phyloP scores from a whole-genome alignment of 2,113 vertebrate species.

The Panurus biarmicus region DNA sequence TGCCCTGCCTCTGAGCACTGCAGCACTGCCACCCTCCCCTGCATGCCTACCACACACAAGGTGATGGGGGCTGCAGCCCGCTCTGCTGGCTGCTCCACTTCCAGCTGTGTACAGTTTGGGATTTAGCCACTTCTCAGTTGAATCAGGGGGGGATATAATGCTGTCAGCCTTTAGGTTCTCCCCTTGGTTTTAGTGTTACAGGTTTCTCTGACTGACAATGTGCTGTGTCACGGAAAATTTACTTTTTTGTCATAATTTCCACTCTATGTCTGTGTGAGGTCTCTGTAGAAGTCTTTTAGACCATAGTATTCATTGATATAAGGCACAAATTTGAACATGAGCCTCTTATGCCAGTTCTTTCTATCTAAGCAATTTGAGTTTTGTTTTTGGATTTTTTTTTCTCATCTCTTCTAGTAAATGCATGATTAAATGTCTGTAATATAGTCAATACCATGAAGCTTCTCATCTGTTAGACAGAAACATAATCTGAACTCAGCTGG shows the following conservation, averaged over 20 bases:
- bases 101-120: fast-evolving
- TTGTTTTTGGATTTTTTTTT: neutral
- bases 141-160: neutral
- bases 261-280: neutral
- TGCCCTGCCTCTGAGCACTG: neutral
- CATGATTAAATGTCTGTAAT: constrained; percentile 18
- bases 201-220: neutral
- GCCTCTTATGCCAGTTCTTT: neutral
- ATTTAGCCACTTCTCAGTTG: neutral
- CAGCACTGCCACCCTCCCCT: neutral
- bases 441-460: constrained; percentile 5
- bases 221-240: neutral
- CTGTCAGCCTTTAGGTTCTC: neutral
- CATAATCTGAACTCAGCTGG: constrained; percentile 47
- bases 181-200: neutral
- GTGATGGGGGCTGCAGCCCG: neutral
- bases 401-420: neutral
- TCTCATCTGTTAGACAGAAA: constrained; percentile 37
- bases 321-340: neutral
- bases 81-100: neutral
- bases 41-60: fast-evolving
- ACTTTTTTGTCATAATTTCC: neutral
- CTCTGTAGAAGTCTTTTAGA: neutral
- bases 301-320: neutral
- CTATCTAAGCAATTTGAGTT: neutral